phyloP scores from a whole-genome alignment of 2,888 invertebrate species.

The Clivina fossor region DNA sequence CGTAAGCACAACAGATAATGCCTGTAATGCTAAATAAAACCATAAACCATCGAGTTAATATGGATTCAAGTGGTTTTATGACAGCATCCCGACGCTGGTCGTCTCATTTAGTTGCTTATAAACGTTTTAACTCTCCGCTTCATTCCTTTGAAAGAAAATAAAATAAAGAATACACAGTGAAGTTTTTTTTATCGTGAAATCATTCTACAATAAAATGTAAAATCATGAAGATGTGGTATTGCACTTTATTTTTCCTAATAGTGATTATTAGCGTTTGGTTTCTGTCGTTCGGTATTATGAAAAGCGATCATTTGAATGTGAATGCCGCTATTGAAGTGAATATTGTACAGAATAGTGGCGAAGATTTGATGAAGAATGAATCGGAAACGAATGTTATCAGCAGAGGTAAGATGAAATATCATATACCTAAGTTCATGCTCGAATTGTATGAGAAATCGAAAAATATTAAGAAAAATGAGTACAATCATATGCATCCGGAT shows the following conservation, averaged over 20 bases:
- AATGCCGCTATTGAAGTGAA: slow-evolving; percentile 36
- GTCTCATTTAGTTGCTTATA: slow-evolving; percentile 41
- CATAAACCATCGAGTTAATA: slow-evolving; percentile 41
- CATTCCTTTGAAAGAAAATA: too few relatives aligned
- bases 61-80: slow-evolving; percentile 48
- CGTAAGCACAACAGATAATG: too few relatives aligned
- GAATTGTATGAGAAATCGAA: slow-evolving; percentile 51
- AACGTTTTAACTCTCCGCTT: slow-evolving; percentile 26
- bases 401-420: slow-evolving; percentile 40
- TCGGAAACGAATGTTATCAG: slow-evolving; percentile 10
- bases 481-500: slow-evolving; percentile 44
- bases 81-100: slow-evolving; percentile 45
- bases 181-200: too few relatives aligned
- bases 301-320: slow-evolving; percentile 27
- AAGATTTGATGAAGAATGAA: slow-evolving; percentile 11
- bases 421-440: slow-evolving; percentile 52
- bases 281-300: slow-evolving; percentile 23
- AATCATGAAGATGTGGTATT: slow-evolving; percentile 35
- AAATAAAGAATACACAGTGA: too few relatives aligned
- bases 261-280: slow-evolving; percentile 31
- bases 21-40: too few relatives aligned
- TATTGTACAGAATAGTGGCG: slow-evolving; percentile 27
- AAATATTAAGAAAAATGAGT: slow-evolving; percentile 38
- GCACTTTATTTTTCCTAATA: slow-evolving; percentile 19
- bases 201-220: too few relatives aligned